phyloP scores from a whole-genome alignment of 37 sponge, comb jelly and placozoan genomes.

The Oscarella lobularis region DNA sequence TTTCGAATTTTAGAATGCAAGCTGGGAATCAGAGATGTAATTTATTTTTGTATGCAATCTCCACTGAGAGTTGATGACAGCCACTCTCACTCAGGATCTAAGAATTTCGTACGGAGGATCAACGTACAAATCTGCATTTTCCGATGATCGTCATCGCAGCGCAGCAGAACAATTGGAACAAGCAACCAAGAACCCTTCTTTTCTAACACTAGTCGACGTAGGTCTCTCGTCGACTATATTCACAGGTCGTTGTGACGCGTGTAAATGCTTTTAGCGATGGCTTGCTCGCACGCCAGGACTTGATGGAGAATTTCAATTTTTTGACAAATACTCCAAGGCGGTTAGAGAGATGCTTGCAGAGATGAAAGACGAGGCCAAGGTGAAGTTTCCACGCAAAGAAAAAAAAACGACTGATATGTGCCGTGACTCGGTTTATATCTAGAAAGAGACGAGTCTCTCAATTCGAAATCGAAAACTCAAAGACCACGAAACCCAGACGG shows the following conservation, averaged over 20 bases:
- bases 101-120: too few relatives aligned
- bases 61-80: too few relatives aligned
- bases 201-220: too few relatives aligned
- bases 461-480: background rate
- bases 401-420: background rate
- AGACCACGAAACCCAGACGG: background rate
- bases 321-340: slow-evolving; percentile 9
- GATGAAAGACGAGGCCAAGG: slow-evolving; percentile 8
- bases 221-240: too few relatives aligned
- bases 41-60: too few relatives aligned
- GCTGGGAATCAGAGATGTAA: slow-evolving; percentile 21
- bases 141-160: too few relatives aligned
- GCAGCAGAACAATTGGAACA: too few relatives aligned
- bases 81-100: too few relatives aligned
- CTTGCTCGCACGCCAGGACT: slow-evolving; percentile 45
- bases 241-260: too few relatives aligned
- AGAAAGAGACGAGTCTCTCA: background rate
- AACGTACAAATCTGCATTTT: too few relatives aligned
- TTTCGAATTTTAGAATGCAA: slow-evolving; percentile 30
- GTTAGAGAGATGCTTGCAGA: slow-evolving; percentile 16
- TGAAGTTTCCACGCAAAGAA: background rate
- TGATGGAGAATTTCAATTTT: slow-evolving; percentile 33
- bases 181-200: too few relatives aligned
- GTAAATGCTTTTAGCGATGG: slow-evolving; percentile 33
- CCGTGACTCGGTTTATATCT: too few relatives aligned